Evolutionary conservation across 2,888 invertebrate genomes (phyloP).

Genomic region (Drosophila sordidapex): DNA sequence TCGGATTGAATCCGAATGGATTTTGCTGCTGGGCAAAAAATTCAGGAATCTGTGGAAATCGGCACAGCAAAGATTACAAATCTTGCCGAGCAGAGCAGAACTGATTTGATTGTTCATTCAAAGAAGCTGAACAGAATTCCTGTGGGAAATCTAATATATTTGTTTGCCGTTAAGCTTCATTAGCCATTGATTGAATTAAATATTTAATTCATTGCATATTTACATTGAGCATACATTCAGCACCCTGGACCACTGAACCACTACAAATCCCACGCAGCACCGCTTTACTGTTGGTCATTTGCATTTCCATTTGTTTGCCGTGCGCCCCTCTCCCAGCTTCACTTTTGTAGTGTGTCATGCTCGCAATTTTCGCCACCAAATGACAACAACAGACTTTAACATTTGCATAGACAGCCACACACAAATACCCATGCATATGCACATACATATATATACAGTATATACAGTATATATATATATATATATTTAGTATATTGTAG

Average conservation of each 20-base stretch:
- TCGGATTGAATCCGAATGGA: not conserved
- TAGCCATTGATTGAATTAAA: constrained; percentile 55
- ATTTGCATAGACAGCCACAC: constrained; percentile 84
- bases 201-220: constrained; percentile 61
- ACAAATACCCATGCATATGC: constrained; percentile 11
- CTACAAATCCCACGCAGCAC: not conserved
- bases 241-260: constrained; percentile 1
- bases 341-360: constrained; percentile 59
- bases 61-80: not conserved
- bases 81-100: not conserved
- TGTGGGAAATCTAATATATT: constrained; percentile 35
- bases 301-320: constrained; percentile 58
- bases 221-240: constrained; percentile 47
- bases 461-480: constrained; percentile 19
- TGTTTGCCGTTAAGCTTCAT: constrained; percentile 16
- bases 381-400: constrained; percentile 84
- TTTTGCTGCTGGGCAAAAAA: not conserved
- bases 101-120: too few relatives aligned
- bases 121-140: constrained; percentile 16
- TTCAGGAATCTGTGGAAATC: not conserved
- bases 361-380: constrained; percentile 77
- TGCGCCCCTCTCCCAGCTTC: not conserved
- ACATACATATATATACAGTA: constrained; percentile 7
- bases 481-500: constrained; percentile 25
- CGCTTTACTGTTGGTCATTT: constrained; percentile 12